A percentile compares a stretch with the other conserved stretches of the same genome.
These are phyloP conservation scores for Lacerta agilis DNA, from an alignment of 2,797 vertebrate species.

Conservation along the genomic window DNA sequence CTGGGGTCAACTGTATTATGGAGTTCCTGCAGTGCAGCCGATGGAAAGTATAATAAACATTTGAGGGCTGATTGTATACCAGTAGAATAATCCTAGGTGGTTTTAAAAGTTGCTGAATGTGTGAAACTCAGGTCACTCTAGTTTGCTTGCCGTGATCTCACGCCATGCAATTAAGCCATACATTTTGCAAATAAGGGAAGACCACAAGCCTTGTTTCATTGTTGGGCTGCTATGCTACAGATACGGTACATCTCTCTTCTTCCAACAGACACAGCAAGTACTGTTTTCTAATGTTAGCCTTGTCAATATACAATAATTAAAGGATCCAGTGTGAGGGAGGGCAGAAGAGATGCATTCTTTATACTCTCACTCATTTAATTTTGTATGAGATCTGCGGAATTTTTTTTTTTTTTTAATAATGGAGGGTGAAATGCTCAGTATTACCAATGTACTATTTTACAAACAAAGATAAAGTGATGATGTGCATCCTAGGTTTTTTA, in stretches of 20 bases:
- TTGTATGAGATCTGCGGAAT: neutral
- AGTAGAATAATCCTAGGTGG: neutral
- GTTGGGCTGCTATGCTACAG: neutral
- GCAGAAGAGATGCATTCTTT: neutral
- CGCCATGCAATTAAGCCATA: neutral
- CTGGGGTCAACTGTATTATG: no score
- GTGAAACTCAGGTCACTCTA: neutral
- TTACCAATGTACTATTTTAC: neutral
- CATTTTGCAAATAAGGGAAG: neutral
- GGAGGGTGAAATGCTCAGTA: neutral
- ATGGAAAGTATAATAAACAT: neutral
- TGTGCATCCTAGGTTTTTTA: neutral
- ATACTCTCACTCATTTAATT: neutral
- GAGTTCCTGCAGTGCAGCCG: neutral
- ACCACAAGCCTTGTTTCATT: neutral
- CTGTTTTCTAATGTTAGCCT: neutral
- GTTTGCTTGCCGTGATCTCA: neutral
- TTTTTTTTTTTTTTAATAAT: neutral
- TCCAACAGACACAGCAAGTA: neutral
- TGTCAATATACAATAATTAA: neutral
- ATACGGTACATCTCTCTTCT: neutral
- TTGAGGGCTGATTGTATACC: neutral
- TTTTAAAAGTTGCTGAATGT: neutral
- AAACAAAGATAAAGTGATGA: neutral
- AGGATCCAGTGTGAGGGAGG: neutral